Evolutionary conservation across 2,113 vertebrate genomes (phyloP), one percentile per base, ranked within the genome.

Genomic region (Scolopax mira): DNA sequence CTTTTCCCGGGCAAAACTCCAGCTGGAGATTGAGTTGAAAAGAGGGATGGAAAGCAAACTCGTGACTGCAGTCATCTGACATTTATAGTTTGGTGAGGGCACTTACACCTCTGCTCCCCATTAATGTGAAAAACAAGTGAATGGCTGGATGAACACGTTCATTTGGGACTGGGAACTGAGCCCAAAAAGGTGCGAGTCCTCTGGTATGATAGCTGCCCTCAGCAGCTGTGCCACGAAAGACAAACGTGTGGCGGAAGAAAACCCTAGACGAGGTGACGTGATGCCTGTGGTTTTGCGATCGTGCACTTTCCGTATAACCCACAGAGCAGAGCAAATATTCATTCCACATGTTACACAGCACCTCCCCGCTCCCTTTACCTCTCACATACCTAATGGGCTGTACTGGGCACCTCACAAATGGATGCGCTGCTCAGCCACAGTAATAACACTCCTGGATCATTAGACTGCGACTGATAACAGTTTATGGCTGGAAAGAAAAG

Each of bases 301-400:
- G 62, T 21, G 91, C 28, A 8, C 86, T 87, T 65, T 54, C 52
- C 0, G 0, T 65, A 57, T 30, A 85, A 27, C 55, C 67, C 54
- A 46, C 33, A 37, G 44, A 74, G 70, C 83, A 86, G 71, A 91
- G 85, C 51, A 95, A 95, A 96, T 71, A 87, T 21, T 86, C 49
- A 13, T 82, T 80, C 67, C 83, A 74, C 44, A 24, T 80, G 60
- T 80, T 83, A 48, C 48, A 27, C 48, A 65, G 73, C 74, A n/a
- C 35, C 88, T 90, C 35, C 11, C 18, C 18, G 54, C 62, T 79
- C 70, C 51, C 70, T 77, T n/a, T 54, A 4, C 48, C 58, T 78
- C 75, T 84, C 70, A 42, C 58, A 39, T 44, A 77, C 66, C 69
- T 95, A 93, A 94, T 88, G 78, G 70, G 51, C 83, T 84, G 44